Conservation (phyloP, 2,113 vertebrate species). For the Labeo catla region DNA sequence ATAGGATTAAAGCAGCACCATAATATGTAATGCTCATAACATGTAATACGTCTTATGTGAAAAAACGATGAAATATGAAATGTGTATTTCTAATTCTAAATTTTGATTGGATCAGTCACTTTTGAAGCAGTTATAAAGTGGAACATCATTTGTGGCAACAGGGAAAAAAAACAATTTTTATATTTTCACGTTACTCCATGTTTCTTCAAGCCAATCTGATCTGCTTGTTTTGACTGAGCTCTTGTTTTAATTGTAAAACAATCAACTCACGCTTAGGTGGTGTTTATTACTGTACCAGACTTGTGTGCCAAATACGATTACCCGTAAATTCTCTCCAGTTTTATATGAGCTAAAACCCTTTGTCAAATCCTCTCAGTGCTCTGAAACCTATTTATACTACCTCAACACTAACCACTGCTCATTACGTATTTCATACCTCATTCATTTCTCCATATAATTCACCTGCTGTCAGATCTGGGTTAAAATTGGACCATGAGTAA, state of each 20-base stretch:
- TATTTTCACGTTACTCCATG: background rate
- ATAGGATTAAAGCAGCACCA: background rate
- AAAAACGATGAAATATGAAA: background rate
- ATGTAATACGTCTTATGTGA: background rate
- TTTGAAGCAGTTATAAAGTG: background rate
- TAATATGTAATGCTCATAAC: background rate
- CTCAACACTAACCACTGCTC: conserved; percentile 69
- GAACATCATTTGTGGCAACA: background rate
- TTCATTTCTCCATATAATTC: conserved; percentile 71
- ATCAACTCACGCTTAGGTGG: conserved; percentile 3
- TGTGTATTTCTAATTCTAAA: background rate
- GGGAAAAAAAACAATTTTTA: background rate
- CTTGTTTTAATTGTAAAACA: conserved; percentile 18
- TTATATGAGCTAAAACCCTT: conserved; percentile 40
- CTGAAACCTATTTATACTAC: conserved; percentile 47
- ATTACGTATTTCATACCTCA: conserved; percentile 65
- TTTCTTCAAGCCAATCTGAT: background rate
- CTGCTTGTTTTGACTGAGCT: background rate
- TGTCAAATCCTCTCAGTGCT: conserved; percentile 35
- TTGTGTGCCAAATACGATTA: conserved; percentile 44
- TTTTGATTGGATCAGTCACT: background rate
- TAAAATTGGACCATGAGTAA: conserved; percentile 64
- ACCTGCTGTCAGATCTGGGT: conserved; percentile 73
- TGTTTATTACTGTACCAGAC: conserved; percentile 14
- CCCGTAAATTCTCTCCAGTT: conserved; percentile 30